Evolutionary conservation across 2,888 invertebrate species (phyloP).

Genomic region (Pristionchus maxplancki): DNA sequence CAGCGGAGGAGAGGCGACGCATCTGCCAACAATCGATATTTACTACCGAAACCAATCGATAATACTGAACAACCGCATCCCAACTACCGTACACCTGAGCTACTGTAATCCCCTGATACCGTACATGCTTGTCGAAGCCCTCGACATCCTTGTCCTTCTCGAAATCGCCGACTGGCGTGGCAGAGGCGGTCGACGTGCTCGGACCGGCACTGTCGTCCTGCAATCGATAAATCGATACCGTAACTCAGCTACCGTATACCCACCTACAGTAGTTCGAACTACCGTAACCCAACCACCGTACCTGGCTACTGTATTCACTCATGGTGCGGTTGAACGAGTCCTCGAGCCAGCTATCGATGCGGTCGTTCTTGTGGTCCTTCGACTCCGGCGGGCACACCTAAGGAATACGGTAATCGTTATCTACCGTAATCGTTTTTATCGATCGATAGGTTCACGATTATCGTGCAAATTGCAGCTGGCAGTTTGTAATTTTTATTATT

Average conservation of each 20-base stretch:
- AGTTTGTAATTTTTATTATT: too few species aligned
- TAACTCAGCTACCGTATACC: not conserved
- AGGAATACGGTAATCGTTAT: not conserved
- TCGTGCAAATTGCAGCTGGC: too few species aligned
- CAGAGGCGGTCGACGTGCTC: not conserved
- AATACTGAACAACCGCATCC: not conserved
- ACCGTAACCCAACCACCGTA: not conserved
- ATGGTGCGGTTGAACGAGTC: conserved; percentile 16
- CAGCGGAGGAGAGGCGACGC: not conserved
- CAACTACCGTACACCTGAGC: not conserved
- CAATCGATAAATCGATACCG: not conserved
- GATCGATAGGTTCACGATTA: too few species aligned
- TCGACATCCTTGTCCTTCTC: conserved; percentile 32
- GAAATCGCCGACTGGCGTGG: not conserved
- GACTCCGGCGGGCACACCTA: not conserved
- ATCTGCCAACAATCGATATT: not conserved
- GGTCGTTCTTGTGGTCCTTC: not conserved
- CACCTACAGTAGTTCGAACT: too few species aligned
- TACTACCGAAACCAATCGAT: not conserved
- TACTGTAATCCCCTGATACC: not conserved
- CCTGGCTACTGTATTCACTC: conserved; percentile 34
- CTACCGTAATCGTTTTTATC: too few species aligned
- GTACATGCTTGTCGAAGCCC: conserved; percentile 12
- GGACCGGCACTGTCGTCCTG: conserved; percentile 37
- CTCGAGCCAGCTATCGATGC: not conserved